Percentiles rank a stretch among this genome's conserved stretches.
phyloP scores from a whole-genome alignment of 2,113 vertebrate genomes.

The Chascanopsetta lugubris region DNA sequence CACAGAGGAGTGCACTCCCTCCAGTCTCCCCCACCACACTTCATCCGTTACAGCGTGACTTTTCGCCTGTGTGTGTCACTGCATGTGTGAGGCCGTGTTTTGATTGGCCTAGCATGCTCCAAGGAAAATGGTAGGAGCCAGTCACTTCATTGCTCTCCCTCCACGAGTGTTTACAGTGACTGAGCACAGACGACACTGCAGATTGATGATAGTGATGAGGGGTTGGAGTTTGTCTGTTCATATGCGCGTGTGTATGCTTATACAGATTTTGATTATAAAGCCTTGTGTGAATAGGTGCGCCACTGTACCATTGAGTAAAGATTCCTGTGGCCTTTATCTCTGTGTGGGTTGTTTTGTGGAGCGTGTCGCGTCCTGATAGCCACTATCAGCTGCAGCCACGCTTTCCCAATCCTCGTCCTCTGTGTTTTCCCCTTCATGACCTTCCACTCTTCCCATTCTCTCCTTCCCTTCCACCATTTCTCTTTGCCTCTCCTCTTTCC shows the following conservation, averaged over 20 bases:
- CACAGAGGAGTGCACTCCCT: conserved; percentile 42
- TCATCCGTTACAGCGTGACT: conserved; percentile 42
- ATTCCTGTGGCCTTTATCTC: conserved; percentile 56
- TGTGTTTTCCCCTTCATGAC: not conserved
- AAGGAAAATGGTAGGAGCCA: conserved; percentile 29
- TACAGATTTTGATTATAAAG: not conserved
- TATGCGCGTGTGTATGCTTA: not conserved
- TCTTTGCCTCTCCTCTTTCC: not conserved
- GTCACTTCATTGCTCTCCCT: conserved; percentile 28
- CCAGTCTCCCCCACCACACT: conserved; percentile 36
- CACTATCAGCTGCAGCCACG: conserved; percentile 62
- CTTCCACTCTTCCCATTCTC: conserved; percentile 5
- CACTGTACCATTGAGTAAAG: conserved; percentile 49
- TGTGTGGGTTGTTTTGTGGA: conserved; percentile 45
- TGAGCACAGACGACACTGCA: conserved; percentile 26
- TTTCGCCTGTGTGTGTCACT: conserved; percentile 12
- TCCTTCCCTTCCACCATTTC: conserved; percentile 2
- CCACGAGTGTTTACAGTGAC: conserved; percentile 25
- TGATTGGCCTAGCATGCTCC: conserved; percentile 39
- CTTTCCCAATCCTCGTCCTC: conserved; percentile 12
- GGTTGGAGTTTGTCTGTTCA: not conserved
- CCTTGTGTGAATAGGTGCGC: conserved; percentile 5
- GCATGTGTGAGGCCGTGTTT: conserved; percentile 28
- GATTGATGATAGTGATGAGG: conserved; percentile 25
- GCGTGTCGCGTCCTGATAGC: conserved; percentile 66